Conservation (phyloP, 2,797 vertebrate genomes). For the Champsocephalus gunnari region DNA sequence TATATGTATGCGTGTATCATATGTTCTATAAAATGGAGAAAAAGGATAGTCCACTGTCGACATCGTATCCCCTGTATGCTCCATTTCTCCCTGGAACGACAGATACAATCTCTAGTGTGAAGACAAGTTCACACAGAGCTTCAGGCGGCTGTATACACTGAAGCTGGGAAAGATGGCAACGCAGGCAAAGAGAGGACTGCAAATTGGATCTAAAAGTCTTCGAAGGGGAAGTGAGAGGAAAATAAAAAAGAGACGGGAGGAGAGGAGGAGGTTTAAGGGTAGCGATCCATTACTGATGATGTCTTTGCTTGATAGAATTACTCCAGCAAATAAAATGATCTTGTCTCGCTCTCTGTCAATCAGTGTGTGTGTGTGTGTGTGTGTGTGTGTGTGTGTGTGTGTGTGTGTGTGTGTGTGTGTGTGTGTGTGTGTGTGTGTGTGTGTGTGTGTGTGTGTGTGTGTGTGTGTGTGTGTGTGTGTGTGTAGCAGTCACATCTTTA, state of each 20-base stretch:
- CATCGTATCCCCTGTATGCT: constrained; percentile 64
- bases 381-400: constrained; percentile 13
- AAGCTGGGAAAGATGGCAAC: constrained; percentile 56
- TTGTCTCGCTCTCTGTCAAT: constrained; percentile 22
- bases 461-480: constrained; percentile 4
- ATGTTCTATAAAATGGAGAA: constrained; percentile 40
- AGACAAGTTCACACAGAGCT: constrained; percentile 80
- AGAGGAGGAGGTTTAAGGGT: constrained; percentile 32
- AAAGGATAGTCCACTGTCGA: constrained; percentile 47
- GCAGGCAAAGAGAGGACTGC: constrained; percentile 54
- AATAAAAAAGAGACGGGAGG: constrained; percentile 35
- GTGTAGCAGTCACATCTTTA: constrained; percentile 6
- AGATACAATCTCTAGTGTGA: constrained; percentile 77
- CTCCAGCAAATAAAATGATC: constrained; percentile 64
- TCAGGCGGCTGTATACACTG: constrained; percentile 64
- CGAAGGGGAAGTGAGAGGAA: constrained; percentile 29
- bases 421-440: not conserved
- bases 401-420: not conserved
- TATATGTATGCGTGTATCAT: constrained; percentile 7
- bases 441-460: not conserved
- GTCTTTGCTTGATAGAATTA: constrained; percentile 69
- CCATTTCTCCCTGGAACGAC: constrained; percentile 56
- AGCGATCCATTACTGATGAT: constrained; percentile 63
- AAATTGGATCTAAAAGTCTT: constrained; percentile 80
- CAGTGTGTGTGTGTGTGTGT: constrained; percentile 7